Evolutionary conservation across 2,888 invertebrate species (phyloP), one percentile per base, ranked within the genome.

Genomic region (Tromatobia lineatoria): DNA sequence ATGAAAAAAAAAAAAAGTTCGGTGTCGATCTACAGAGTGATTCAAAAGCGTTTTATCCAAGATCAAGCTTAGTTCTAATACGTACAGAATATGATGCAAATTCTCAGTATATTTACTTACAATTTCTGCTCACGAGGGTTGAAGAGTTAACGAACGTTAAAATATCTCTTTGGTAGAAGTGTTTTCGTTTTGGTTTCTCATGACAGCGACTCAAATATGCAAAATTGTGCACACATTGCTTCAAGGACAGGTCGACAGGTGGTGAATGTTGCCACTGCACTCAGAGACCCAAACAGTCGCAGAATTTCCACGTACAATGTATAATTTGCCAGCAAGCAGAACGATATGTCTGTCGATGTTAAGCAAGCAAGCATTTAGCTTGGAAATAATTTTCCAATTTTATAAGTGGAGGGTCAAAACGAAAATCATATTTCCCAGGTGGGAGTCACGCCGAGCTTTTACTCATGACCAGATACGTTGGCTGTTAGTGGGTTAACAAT

Each of bases 231-330:
- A 29, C 34, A 20, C 52, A n/a, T 54, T 29, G 54, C 50, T 8
- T 67, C 76, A 67, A 76, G 76, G 76, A 42, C 57, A 50, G n/a
- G 57, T 15, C 66, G 67, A 76, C 76, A 76, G 76, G 76, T 76
- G 76, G 76, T n/a, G 25, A 45, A 67, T 29, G 64, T 50, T 52
- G 38, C 50, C 25, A 23, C 25, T 57, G 45, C 45, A 59, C 45
- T 54, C 42, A 67, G 8, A 74, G 20, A 74, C 66, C 29, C 15
- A 67, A 23, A 61, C 34, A 61, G 34, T 34, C 61, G 61, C 34
- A 61, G 18, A 15, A 29, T 59, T 59, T 7, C 29, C 8, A n/a
- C 3, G 13, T 29, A 76, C 67, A 67, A 76, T 52, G 64, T 75
- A 75, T 57, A 76, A 76, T 67, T 54, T 57, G 45, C 45, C 25